Conservation (phyloP, 2,113 vertebrate species). For the Paramormyrops kingsleyae region DNA sequence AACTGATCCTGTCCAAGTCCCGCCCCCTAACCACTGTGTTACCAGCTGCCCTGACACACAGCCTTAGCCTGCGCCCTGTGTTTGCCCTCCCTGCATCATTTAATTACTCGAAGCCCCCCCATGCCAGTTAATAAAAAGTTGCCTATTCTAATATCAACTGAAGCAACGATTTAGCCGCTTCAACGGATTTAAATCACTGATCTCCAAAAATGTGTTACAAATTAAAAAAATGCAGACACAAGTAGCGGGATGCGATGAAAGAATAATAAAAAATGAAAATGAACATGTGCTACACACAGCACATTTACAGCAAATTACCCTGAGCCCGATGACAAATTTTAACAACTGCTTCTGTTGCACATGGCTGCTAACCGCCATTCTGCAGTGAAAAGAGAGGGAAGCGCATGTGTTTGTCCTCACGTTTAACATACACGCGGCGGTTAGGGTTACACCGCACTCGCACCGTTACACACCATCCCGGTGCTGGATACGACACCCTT, state of each 20-base stretch:
- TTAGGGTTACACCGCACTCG: neutral
- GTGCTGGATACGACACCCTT: neutral
- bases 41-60: neutral
- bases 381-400: neutral
- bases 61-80: neutral
- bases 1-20: neutral
- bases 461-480: neutral
- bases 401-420: neutral
- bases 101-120: neutral
- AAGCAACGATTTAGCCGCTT: neutral
- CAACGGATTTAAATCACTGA: neutral
- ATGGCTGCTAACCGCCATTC: neutral
- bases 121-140: neutral
- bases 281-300: neutral
- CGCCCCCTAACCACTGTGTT: neutral
- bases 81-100: neutral
- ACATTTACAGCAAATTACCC: neutral
- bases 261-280: neutral
- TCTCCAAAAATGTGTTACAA: neutral
- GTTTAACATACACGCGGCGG: neutral
- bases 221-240: neutral
- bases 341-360: neutral
- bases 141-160: neutral
- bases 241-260: neutral
- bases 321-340: neutral